phyloP scores from a whole-genome alignment of 92 coral and sea anemone species.

The Zoanthus solanderi region DNA sequence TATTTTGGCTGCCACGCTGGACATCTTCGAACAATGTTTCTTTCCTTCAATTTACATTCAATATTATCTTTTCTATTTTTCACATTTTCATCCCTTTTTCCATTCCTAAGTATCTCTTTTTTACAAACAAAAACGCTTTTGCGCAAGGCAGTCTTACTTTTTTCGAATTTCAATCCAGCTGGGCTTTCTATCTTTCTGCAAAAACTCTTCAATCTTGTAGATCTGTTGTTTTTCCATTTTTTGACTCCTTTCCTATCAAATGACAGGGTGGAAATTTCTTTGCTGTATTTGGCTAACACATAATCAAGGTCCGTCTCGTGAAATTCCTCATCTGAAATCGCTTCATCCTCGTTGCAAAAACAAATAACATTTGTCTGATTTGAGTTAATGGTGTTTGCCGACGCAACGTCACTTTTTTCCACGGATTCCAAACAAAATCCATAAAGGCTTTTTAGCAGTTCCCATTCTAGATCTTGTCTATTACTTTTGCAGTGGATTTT shows the following conservation, averaged over 20 bases:
- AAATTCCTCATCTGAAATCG: conserved; percentile 21
- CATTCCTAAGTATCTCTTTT: conserved; percentile 27
- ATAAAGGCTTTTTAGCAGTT: conserved; percentile 12
- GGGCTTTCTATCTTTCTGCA: conserved; percentile 2
- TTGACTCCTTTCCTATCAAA: background rate
- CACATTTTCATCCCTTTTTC: conserved; percentile 46
- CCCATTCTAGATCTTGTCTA: background rate
- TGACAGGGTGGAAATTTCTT: background rate
- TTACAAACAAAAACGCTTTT: conserved; percentile 4
- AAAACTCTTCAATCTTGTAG: conserved; percentile 24
- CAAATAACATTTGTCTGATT: background rate
- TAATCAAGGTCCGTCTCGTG: conserved; percentile 22
- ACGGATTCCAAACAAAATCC: background rate
- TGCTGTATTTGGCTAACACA: conserved; percentile 22
- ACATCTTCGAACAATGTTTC: conserved; percentile 24
- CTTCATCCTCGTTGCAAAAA: background rate
- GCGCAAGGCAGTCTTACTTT: background rate
- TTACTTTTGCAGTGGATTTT: background rate
- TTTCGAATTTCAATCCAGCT: background rate
- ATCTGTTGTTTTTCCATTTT: conserved; percentile 1
- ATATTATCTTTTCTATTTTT: conserved; percentile 44
- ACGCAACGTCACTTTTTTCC: background rate
- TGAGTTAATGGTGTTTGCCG: background rate
- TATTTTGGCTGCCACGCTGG: conserved; percentile 38
- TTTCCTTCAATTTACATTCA: conserved; percentile 47